A percentile compares a stretch with the other conserved stretches of the same genome.
These are phyloP conservation scores for Hyles lineata DNA, from an alignment of 2,888 invertebrate genomes.

Conservation along the genomic window DNA sequence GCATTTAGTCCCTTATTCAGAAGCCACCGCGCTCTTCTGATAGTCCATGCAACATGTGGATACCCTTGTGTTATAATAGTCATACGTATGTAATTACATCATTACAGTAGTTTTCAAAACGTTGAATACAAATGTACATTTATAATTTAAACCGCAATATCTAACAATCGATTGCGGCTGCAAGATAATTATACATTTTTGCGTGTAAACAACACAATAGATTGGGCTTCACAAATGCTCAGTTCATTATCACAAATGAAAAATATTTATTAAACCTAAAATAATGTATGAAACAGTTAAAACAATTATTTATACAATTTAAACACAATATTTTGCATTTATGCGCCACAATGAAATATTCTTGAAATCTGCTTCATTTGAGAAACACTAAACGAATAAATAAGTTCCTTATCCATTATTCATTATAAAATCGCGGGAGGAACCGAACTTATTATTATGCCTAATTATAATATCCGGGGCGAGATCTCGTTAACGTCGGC, in stretches of 20 bases:
- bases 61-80: too few species aligned
- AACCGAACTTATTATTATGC: conserved; percentile 57
- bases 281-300: background rate
- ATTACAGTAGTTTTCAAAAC: too few species aligned
- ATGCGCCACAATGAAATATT: conserved; percentile 13
- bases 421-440: conserved; percentile 43
- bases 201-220: too few species aligned
- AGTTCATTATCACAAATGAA: background rate
- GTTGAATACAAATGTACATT: too few species aligned
- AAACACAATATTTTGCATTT: conserved; percentile 12
- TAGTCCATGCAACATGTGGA: too few species aligned
- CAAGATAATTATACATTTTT: too few species aligned
- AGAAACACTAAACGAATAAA: conserved; percentile 25
- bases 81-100: too few species aligned
- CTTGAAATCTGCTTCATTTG: conserved; percentile 18
- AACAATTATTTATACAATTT: background rate
- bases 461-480: conserved; percentile 61
- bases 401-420: conserved; percentile 26
- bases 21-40: too few species aligned
- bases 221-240: too few species aligned
- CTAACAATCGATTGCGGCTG: too few species aligned
- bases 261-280: background rate
- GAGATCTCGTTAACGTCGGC: conserved; percentile 63
- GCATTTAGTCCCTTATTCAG: too few species aligned
- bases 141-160: too few species aligned